These are phyloP conservation scores for Ivindomyrus marchei DNA, from an alignment of 2,113 vertebrate species.

Conservation along the genomic window DNA sequence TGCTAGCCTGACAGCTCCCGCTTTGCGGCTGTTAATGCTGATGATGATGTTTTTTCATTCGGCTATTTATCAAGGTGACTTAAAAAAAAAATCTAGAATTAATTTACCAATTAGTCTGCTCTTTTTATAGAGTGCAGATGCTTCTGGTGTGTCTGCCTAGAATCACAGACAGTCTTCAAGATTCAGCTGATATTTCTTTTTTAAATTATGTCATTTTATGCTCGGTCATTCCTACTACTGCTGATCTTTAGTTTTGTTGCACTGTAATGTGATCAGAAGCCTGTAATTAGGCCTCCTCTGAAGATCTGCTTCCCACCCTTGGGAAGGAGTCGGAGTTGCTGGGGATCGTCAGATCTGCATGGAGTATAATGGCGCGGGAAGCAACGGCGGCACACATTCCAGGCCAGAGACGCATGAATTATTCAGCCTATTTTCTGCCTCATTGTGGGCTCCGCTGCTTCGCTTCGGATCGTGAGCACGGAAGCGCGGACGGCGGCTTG, in stretches of 20 bases:
- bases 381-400: neutral
- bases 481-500: neutral
- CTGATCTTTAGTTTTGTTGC: neutral
- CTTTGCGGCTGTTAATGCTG: neutral
- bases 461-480: neutral
- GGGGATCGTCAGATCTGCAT: neutral
- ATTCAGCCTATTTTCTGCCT: conserved; percentile 1
- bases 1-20: neutral
- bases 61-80: neutral
- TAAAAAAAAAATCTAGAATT: neutral
- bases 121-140: neutral
- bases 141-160: neutral
- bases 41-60: neutral
- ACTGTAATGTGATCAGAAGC: conserved; percentile 1
- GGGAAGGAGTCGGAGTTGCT: neutral
- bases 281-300: conserved; percentile 9
- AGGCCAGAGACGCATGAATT: conserved; percentile 15
- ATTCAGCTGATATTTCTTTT: neutral
- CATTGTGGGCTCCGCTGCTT: neutral
- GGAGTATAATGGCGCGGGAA: neutral
- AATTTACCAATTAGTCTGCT: neutral
- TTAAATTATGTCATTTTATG: neutral
- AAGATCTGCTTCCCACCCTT: neutral
- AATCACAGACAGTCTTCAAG: neutral
- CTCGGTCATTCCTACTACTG: neutral